A percentile compares a stretch with the other conserved stretches of the same genome.
Conservation (phyloP, 2,113 vertebrate species). For the Emydocephalus ijimae region DNA sequence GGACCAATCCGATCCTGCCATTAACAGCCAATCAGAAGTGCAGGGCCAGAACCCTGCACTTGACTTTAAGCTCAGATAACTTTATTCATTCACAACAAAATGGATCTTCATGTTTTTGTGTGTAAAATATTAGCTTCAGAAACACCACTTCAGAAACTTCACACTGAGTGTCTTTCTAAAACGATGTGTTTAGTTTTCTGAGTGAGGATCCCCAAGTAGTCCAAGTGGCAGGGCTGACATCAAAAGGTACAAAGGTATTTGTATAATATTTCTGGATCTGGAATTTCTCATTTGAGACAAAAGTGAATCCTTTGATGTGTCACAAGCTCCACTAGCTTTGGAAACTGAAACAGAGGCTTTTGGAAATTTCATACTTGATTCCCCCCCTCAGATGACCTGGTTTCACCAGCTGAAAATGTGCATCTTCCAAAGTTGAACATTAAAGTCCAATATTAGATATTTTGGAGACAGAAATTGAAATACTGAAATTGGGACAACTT, state of each 20-base stretch:
- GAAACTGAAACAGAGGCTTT: not conserved
- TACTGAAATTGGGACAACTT: not conserved
- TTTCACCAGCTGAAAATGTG: not conserved
- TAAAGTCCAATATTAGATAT: not conserved
- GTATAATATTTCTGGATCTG: not conserved
- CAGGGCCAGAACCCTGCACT: too few relatives aligned
- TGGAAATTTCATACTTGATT: not conserved
- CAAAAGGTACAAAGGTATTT: not conserved
- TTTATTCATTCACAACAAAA: too few relatives aligned
- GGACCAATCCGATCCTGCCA: too few relatives aligned
- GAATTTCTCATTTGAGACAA: not conserved
- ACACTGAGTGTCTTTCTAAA: not conserved
- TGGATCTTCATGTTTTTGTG: slow-evolving; percentile 48
- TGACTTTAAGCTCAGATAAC: too few relatives aligned
- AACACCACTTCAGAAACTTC: slow-evolving; percentile 38
- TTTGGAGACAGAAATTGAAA: not conserved
- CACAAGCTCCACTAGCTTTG: not conserved
- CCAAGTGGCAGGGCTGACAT: not conserved
- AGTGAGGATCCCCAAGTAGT: not conserved
- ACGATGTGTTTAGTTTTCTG: not conserved
- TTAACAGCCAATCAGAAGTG: too few relatives aligned
- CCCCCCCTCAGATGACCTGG: not conserved
- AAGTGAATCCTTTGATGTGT: not conserved
- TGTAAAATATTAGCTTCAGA: slow-evolving; percentile 55
- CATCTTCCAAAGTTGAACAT: not conserved